A percentile compares a stretch with the other conserved stretches of the same genome.
Evolutionary conservation across 1,140 invertebrate genomes (phyloP).

Genomic region (Trichomalopsis sarcophagae): DNA sequence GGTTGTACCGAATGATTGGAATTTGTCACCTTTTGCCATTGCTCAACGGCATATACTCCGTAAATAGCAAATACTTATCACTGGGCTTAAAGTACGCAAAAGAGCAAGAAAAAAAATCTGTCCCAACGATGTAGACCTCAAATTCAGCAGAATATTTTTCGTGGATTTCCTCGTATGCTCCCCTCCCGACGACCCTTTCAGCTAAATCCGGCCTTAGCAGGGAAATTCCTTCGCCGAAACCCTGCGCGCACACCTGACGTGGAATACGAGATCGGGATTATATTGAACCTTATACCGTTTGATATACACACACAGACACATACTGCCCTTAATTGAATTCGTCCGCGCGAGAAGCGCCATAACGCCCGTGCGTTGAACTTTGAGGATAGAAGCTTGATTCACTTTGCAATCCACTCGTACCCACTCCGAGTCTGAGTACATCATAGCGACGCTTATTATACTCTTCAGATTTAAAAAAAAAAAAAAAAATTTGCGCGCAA

Average conservation of each 20-base stretch:
- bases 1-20: too few species aligned
- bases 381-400: background rate
- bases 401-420: background rate
- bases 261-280: conserved; percentile 16
- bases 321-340: background rate
- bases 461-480: background rate
- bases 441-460: background rate
- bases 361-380: background rate
- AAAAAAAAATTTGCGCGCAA: background rate
- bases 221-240: background rate
- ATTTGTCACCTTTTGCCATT: too few species aligned
- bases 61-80: too few species aligned
- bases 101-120: too few species aligned
- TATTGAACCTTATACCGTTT: conserved; percentile 4
- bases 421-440: background rate
- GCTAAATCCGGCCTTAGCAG: background rate
- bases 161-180: background rate
- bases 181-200: background rate
- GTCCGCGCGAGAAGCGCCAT: background rate
- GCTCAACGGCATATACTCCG: too few species aligned
- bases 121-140: too few species aligned
- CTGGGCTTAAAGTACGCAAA: too few species aligned
- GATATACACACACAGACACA: background rate
- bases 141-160: too few species aligned
- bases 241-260: background rate